phyloP scores from a whole-genome alignment of 1,140 invertebrate genomes.

The Cydia splendana region DNA sequence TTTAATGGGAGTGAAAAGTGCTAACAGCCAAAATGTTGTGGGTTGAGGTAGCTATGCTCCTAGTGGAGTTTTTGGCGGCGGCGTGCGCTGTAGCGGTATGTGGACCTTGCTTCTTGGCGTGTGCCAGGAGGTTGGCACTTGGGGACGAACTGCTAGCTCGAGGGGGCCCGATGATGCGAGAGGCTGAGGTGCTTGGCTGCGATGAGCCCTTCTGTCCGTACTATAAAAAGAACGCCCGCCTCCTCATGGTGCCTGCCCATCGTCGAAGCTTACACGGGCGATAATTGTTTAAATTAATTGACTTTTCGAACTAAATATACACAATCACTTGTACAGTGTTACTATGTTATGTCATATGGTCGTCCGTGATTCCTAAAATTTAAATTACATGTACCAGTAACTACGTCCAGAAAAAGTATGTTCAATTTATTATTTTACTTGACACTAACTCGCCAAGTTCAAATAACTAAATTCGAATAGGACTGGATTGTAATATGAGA shows the following conservation, averaged over 20 bases:
- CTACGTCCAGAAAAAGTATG: too few species aligned
- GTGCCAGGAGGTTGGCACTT: conserved; percentile 59
- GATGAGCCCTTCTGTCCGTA: conserved; percentile 72
- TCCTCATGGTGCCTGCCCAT: conserved; percentile 64
- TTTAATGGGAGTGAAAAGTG: conserved; percentile 10
- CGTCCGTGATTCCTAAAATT: too few species aligned
- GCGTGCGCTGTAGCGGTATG: conserved; percentile 67
- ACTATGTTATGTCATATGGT: not conserved
- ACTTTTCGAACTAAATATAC: conserved; percentile 28
- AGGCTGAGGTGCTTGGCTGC: conserved; percentile 68
- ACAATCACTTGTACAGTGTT: not conserved
- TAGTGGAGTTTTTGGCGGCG: conserved; percentile 65
- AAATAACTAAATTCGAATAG: too few species aligned
- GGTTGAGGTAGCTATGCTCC: conserved; percentile 64
- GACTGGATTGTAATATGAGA: too few species aligned
- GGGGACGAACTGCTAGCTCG: conserved; percentile 61
- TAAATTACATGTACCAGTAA: too few species aligned
- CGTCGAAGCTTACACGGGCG: conserved; percentile 55
- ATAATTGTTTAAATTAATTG: conserved; percentile 40
- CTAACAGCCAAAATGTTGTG: conserved; percentile 51
- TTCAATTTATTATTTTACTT: too few species aligned
- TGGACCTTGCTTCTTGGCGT: conserved; percentile 65
- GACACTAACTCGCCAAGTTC: too few species aligned
- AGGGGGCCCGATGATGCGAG: conserved; percentile 48
- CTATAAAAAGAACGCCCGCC: conserved; percentile 70